These are phyloP conservation scores for Salticus scenicus DNA, from an alignment of 2,888 invertebrate species.

Conservation along the genomic window DNA sequence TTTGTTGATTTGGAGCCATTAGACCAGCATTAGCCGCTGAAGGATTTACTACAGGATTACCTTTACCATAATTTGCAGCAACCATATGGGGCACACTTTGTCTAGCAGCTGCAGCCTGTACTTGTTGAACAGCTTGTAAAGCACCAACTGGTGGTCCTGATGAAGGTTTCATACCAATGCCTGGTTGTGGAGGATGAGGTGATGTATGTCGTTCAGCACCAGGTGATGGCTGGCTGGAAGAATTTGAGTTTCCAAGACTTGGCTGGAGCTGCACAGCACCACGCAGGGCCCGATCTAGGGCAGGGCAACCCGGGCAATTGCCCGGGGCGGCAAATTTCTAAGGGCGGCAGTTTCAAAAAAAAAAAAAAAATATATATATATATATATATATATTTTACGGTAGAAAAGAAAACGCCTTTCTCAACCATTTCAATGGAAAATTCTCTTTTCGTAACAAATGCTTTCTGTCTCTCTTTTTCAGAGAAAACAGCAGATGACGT, in stretches of 20 bases:
- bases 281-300: conserved; percentile 69
- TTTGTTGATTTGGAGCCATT: conserved; percentile 71
- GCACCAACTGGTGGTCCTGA: conserved; percentile 81
- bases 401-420: conserved; percentile 80
- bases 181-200: conserved; percentile 73
- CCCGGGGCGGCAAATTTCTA: too few relatives aligned
- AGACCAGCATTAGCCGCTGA: conserved; percentile 57
- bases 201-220: conserved; percentile 71
- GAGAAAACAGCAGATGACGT: too few relatives aligned
- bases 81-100: conserved; percentile 81
- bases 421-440: too few relatives aligned
- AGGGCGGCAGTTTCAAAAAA: too few relatives aligned
- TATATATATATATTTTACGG: too few relatives aligned
- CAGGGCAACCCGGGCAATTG: too few relatives aligned
- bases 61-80: conserved; percentile 83
- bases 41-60: conserved; percentile 78
- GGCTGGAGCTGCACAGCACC: conserved; percentile 41
- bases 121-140: conserved; percentile 77
- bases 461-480: too few relatives aligned
- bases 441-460: too few relatives aligned
- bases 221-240: conserved; percentile 78
- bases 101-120: conserved; percentile 93
- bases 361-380: too few relatives aligned
- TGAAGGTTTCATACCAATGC: conserved; percentile 81
- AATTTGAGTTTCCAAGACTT: conserved; percentile 70